These are phyloP conservation scores for Cherax destructor DNA, from an alignment of 1,140 invertebrate species.

Conservation along the genomic window DNA sequence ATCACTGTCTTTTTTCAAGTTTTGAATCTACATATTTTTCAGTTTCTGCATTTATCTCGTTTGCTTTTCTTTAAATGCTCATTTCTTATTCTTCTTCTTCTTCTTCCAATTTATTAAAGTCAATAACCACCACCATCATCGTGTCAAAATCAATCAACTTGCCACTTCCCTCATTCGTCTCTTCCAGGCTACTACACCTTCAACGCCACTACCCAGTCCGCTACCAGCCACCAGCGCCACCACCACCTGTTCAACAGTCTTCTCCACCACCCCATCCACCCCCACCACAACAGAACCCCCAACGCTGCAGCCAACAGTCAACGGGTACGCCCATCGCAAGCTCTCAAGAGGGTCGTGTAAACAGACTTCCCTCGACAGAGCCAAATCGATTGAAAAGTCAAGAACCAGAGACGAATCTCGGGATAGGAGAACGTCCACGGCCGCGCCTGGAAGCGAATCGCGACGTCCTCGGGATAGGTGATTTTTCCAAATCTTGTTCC, in stretches of 20 bases:
- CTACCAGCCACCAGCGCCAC: not conserved
- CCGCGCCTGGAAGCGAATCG: not conserved
- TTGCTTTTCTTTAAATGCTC: not conserved
- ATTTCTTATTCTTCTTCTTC: not conserved
- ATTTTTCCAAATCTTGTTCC: not conserved
- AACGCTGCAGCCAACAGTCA: not conserved
- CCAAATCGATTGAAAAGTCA: conserved; percentile 47
- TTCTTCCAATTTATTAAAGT: not conserved
- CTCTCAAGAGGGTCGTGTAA: conserved; percentile 1
- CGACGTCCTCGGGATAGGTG: conserved; percentile 22
- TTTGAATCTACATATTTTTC: no score
- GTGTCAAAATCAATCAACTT: no score
- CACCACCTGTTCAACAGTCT: not conserved
- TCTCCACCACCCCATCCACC: conserved; percentile 17
- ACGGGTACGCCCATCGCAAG: conserved; percentile 47
- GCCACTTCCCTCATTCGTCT: not conserved
- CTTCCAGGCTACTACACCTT: not conserved
- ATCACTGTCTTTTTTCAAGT: no score
- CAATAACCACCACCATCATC: no score
- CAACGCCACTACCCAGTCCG: not conserved
- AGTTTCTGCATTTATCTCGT: no score
- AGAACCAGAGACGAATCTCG: conserved; percentile 46
- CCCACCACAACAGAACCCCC: conserved; percentile 3
- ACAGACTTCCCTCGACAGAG: conserved; percentile 42
- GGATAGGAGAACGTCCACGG: conserved; percentile 24